Conservation (phyloP, 2,113 vertebrate species). For the Excalfactoria chinensis region DNA sequence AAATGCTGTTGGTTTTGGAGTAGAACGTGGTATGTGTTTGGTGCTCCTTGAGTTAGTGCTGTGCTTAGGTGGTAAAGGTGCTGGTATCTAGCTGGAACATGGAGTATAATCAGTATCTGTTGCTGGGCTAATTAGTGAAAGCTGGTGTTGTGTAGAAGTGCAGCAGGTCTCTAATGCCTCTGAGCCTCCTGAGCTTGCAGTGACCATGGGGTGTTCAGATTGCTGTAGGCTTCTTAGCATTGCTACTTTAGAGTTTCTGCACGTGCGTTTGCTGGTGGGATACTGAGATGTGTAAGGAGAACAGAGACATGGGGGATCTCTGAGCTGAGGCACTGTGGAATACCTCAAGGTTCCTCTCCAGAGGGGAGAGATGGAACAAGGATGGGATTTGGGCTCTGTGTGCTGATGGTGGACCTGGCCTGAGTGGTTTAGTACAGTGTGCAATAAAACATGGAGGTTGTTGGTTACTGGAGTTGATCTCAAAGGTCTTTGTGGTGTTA, state of each 20-base stretch:
- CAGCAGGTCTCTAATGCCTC: accelerated
- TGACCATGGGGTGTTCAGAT: accelerated
- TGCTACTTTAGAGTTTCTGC: not conserved
- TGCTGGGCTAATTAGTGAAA: not conserved
- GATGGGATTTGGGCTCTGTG: accelerated
- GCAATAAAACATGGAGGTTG: accelerated
- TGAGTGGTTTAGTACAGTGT: accelerated
- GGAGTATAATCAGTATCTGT: not conserved
- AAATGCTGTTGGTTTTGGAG: not conserved
- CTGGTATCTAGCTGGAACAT: accelerated
- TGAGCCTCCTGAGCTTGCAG: accelerated
- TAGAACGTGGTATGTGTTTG: accelerated
- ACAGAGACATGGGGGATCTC: not conserved
- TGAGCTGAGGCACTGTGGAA: accelerated
- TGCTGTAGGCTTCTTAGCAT: accelerated
- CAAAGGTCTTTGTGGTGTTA: not conserved
- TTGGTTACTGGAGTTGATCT: not conserved
- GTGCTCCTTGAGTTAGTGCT: accelerated
- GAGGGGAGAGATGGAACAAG: not conserved
- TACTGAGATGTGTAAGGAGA: not conserved
- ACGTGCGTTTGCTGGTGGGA: accelerated
- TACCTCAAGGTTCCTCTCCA: not conserved
- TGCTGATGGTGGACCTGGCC: not conserved
- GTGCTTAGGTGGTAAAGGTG: not conserved
- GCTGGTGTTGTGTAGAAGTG: accelerated